phyloP scores from a whole-genome alignment of 2,797 vertebrate genomes.

The Sebastes paucispinis region DNA sequence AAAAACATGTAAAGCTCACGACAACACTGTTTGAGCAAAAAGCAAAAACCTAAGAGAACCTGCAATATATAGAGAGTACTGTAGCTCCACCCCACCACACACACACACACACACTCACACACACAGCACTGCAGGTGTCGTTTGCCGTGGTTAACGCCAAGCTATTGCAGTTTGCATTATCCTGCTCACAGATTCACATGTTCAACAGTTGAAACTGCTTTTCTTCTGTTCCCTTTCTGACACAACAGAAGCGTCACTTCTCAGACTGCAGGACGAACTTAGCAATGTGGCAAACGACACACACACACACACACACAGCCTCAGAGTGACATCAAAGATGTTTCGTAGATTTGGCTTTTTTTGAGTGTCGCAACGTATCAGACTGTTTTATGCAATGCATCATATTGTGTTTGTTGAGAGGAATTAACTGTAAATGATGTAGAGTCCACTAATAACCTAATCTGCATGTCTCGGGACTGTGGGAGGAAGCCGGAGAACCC shows the following conservation, averaged over 20 bases:
- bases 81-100: not conserved
- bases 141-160: constrained; percentile 56
- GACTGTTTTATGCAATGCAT: constrained; percentile 20
- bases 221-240: constrained; percentile 5
- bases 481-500: too few species aligned
- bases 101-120: not conserved
- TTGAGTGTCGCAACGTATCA: not conserved
- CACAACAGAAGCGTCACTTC: not conserved
- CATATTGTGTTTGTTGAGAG: not conserved
- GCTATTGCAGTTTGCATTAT: constrained; percentile 27
- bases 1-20: not conserved
- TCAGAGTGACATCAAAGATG: not conserved
- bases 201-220: constrained; percentile 21
- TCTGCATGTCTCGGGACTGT: too few species aligned
- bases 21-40: not conserved
- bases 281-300: not conserved
- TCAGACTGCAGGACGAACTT: not conserved
- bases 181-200: constrained; percentile 1
- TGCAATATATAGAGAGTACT: not conserved
- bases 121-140: constrained; percentile 54
- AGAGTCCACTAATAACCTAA: not conserved
- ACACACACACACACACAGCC: not conserved
- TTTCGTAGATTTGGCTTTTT: constrained; percentile 20
- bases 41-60: not conserved
- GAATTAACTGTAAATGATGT: not conserved